Evolutionary conservation across 2,888 invertebrate species (phyloP).

Genomic region (Papilio demoleus): DNA sequence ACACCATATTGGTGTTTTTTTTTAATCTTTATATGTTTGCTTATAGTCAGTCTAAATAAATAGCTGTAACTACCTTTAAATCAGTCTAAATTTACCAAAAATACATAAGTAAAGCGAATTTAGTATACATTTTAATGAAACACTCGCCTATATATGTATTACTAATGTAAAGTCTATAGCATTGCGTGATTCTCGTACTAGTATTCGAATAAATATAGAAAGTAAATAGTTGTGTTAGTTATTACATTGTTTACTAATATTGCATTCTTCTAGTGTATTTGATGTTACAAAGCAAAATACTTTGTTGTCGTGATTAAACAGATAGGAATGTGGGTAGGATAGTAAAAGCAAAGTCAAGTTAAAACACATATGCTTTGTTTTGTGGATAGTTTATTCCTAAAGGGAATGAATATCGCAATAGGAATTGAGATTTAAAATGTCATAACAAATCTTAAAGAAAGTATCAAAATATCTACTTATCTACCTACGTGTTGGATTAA

Average conservation of each 20-base stretch:
- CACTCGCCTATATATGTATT: no score
- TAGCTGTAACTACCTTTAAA: no score
- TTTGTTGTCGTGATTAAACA: background rate
- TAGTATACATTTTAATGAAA: no score
- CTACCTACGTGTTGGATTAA: background rate
- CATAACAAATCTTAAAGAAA: background rate
- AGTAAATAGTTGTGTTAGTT: background rate
- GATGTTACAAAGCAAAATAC: background rate
- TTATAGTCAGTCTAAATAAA: no score
- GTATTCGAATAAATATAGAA: no score
- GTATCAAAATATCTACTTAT: background rate
- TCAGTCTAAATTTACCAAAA: no score
- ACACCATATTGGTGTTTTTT: background rate
- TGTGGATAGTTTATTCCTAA: background rate
- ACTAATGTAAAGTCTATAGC: no score
- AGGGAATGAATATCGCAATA: background rate
- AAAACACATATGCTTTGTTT: background rate
- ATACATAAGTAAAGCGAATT: no score
- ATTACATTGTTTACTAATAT: background rate
- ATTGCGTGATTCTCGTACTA: no score
- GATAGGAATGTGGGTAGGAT: conserved; percentile 7
- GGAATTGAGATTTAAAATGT: background rate
- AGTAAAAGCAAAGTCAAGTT: background rate
- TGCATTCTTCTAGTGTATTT: conserved; percentile 4
- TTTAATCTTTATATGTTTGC: no score